Evolutionary conservation across 1,140 invertebrate species (phyloP), one percentile per base, ranked within the genome.

Genomic region (Meteorus sp.): DNA sequence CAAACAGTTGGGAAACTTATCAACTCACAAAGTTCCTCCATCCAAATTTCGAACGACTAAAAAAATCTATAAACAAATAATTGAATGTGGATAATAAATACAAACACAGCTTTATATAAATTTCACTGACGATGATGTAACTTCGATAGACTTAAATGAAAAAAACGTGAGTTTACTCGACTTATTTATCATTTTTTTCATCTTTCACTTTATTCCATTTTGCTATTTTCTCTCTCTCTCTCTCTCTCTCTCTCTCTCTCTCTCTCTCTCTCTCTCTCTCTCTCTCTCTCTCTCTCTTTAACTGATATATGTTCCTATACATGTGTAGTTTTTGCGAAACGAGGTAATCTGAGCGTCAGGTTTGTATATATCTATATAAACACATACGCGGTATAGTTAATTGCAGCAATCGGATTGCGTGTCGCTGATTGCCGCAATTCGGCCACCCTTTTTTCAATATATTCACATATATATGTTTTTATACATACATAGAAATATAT

Each of bases 391-490:
- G 51, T 19, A 22, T n/a, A 39, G 31, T 27, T 53, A 53, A 53
- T 53, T 53, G 51, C 51, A 8, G 51, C 51, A 53, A 53, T 53
- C 37, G 51, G 33, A 53, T 53, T 53, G 51, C 51, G 51, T 53
- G 51, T 53, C 35, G 35, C 17, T 53, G 51, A 53, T 53, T 53
- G 35, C 51, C 51, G 35, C 22, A 53, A 53, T 53, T 53, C 51
- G 35, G 51, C 5, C 5, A 19, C 15, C 17, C 27, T 22, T 19
- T 15, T 29, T 19, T 3, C 9, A 9, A 5, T 3, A 19, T 13
- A 4, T 23, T n/a, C 20, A 7, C 23, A 9, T 9, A 44, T 11
- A 39, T 13, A 13, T 39, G 37, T 8, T 29, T 29, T n/a, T n/a
- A n/a, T n/a, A n/a, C n/a, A n/a, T n/a, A n/a, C n/a, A n/a, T n/a